phyloP scores from a whole-genome alignment of 1,140 invertebrate genomes.

The Caenorhabditis briggsae region DNA sequence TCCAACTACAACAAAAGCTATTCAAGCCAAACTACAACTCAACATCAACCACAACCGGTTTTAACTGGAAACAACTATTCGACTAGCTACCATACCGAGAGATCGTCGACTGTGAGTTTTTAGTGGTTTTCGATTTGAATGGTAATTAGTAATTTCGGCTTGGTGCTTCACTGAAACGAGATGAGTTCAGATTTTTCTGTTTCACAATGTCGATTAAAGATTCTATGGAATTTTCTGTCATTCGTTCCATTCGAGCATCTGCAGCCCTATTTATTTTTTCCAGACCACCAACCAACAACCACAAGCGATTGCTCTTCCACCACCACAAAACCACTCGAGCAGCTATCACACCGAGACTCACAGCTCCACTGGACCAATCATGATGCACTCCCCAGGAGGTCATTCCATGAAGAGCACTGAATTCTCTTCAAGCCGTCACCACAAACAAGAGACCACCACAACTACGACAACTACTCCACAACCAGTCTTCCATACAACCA shows the following conservation, averaged over 20 bases:
- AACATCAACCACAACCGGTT: constrained; percentile 14
- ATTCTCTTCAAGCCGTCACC: constrained; percentile 53
- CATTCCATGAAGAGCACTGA: constrained; percentile 54
- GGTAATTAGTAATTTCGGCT: too few relatives aligned
- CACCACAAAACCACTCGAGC: constrained; percentile 16
- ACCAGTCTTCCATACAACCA: constrained; percentile 44
- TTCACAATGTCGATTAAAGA: too few relatives aligned
- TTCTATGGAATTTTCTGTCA: too few relatives aligned
- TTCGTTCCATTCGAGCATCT: too few relatives aligned
- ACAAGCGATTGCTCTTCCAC: constrained; percentile 34
- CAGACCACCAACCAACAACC: constrained; percentile 38
- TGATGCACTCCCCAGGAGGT: constrained; percentile 34
- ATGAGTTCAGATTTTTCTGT: too few relatives aligned
- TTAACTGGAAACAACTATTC: constrained; percentile 21
- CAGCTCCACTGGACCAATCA: constrained; percentile 45
- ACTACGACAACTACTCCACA: constrained; percentile 38
- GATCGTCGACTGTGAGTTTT: constrained; percentile 32
- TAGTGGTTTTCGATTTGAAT: too few relatives aligned
- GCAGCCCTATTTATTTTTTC: neutral
- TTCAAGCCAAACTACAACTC: constrained; percentile 25
- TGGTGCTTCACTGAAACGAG: too few relatives aligned
- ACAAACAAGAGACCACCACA: constrained; percentile 62
- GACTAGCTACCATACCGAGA: constrained; percentile 40
- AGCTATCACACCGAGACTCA: constrained; percentile 31
- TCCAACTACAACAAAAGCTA: constrained; percentile 47